Evolutionary conservation across 2,113 vertebrate species (phyloP), one percentile per base, ranked within the genome.

Genomic region (Paracanthobrama guichenoti): DNA sequence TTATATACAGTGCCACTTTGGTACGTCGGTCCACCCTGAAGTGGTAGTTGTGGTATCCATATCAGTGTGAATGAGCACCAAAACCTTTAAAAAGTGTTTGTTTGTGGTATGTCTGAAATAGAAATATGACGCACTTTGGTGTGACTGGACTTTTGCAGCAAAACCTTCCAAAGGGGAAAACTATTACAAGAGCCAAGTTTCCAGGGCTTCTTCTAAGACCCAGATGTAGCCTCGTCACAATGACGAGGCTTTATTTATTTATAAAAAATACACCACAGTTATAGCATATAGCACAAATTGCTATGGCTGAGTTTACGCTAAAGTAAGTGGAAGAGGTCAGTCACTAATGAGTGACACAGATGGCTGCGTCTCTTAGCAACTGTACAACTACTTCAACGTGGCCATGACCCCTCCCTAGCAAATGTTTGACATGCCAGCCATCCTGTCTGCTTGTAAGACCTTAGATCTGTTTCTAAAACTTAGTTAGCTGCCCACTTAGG

Each of bases 121-220:
- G 86, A 82, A 84, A 39, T 64, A 42, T 90, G 89, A 90, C 76
- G 85, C 83, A 86, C 86, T 88, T 82, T 85, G 87, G 87, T 87
- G 87, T 50, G 39, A 83, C 79, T 69, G 84, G 71, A 90, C 89
- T 87, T 89, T 88, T 85, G 80, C 86, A 86, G 81, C 81, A 50
- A 90, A 90, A 89, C 8, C 28, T 64, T 88, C 84, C 83, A 80
- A 79, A 83, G 66, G 3, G 85, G 85, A 91, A 59, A 93, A 85
- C 85, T 87, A 81, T 89, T 89, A 89, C 90, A 83, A 72, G 13
- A 69, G 64, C 62, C 44, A 71, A 9, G 42, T 69, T 60, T 50
- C 44, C 24, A 57, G 8, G 31, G 31, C 60, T 59, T 67, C 11
- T 66, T 80, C 42, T 48, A 48, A 66, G 24, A 46, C n/a, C 39